Evolutionary conservation across 1,140 invertebrate species (phyloP).

Genomic region (Oedothorax gibbosus): DNA sequence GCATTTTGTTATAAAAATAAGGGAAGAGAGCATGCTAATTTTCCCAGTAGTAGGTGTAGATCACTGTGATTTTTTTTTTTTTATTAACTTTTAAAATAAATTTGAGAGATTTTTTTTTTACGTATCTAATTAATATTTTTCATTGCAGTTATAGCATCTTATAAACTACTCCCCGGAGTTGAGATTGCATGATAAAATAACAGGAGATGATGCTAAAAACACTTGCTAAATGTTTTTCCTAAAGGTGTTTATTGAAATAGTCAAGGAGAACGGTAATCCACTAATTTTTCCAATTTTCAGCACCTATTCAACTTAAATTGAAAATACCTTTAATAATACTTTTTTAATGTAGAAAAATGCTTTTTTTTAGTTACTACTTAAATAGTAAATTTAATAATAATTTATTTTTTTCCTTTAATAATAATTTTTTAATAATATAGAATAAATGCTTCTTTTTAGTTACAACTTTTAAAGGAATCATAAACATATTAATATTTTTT

Average conservation of each 20-base stretch:
- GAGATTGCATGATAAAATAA: conserved; percentile 78
- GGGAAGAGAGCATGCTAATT: conserved; percentile 98
- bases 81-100: too few species aligned
- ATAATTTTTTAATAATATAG: too few species aligned
- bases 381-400: too few species aligned
- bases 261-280: conserved; percentile 74
- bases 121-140: conserved; percentile 15
- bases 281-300: neutral
- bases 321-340: neutral
- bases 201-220: conserved; percentile 83
- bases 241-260: conserved; percentile 90
- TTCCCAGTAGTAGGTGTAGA: conserved; percentile 87
- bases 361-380: too few species aligned
- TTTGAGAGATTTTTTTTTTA: neutral
- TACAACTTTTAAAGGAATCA: too few species aligned
- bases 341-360: neutral
- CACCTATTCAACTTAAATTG: neutral
- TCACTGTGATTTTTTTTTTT: neutral
- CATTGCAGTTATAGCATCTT: conserved; percentile 85
- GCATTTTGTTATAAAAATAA: conserved; percentile 94
- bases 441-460: too few species aligned
- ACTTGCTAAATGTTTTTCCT: conserved; percentile 90
- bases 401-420: too few species aligned
- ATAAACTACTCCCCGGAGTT: conserved; percentile 91
- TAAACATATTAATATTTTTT: too few species aligned